Conservation (phyloP, 2,113 vertebrate species). For the Nanger granti region DNA sequence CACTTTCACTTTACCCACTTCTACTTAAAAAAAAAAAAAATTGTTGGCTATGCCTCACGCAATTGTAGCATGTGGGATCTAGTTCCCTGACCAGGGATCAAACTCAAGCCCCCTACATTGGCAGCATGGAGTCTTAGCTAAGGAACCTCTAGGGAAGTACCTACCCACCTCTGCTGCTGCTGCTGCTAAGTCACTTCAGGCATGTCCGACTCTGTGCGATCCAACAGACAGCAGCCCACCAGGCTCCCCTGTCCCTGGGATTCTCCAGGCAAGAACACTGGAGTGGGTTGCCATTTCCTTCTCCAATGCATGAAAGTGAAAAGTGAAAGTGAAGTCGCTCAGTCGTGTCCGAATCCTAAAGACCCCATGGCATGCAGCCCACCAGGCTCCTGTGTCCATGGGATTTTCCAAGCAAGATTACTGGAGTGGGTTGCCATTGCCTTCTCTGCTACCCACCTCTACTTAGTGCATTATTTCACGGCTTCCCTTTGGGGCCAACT, state of each 20-base stretch:
- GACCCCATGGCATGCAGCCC: no score
- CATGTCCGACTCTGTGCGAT: accelerated
- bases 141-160: not conserved
- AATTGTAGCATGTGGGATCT: not conserved
- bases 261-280: no score
- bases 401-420: no score
- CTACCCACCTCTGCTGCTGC: not conserved
- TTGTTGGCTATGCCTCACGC: not conserved
- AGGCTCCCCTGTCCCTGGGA: no score
- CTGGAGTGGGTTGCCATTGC: no score
- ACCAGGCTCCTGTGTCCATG: no score
- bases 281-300: no score
- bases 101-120: not conserved
- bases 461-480: not conserved
- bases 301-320: no score
- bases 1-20: not conserved
- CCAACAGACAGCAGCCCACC: no score
- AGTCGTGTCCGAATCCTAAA: accelerated
- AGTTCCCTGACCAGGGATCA: not conserved
- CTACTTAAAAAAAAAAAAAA: not conserved
- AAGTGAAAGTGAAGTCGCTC: no score
- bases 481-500: not conserved
- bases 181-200: no score
- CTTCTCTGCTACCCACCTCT: no score
- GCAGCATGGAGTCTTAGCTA: not conserved